phyloP scores from a whole-genome alignment of 92 coral and sea anemone species.

The Isaurus tuberculatus region DNA sequence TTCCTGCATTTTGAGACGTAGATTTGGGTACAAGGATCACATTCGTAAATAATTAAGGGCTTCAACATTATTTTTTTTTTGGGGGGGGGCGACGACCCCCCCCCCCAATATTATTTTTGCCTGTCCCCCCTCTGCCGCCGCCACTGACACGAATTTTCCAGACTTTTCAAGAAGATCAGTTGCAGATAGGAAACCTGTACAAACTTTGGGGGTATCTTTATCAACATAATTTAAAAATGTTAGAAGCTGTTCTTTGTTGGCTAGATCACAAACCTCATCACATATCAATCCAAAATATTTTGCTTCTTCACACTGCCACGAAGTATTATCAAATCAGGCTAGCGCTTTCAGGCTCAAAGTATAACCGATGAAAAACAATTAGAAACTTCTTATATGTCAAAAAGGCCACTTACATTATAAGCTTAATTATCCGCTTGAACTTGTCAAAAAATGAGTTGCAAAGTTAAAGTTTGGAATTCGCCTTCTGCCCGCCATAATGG shows the following conservation, averaged over 20 bases:
- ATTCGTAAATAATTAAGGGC: too few species aligned
- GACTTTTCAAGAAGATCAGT: slow-evolving; percentile 65
- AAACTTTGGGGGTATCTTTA: slow-evolving; percentile 54
- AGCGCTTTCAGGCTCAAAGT: not conserved
- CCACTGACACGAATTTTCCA: too few species aligned
- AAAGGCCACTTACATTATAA: slow-evolving; percentile 1
- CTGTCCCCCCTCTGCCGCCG: too few species aligned
- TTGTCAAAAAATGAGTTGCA: slow-evolving; percentile 34
- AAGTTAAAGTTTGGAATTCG: slow-evolving; percentile 27
- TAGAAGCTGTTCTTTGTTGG: slow-evolving; percentile 68
- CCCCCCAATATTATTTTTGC: too few species aligned
- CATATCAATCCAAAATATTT: slow-evolving; percentile 65
- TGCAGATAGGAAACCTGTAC: slow-evolving; percentile 53
- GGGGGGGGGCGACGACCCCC: too few species aligned
- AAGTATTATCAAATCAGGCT: too few species aligned
- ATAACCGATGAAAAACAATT: slow-evolving; percentile 35
- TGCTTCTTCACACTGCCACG: slow-evolving; percentile 7
- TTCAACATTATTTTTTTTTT: too few species aligned
- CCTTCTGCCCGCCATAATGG: slow-evolving; percentile 38
- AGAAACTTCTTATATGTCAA: slow-evolving; percentile 30
- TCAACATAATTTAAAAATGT: slow-evolving; percentile 67
- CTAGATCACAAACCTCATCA: slow-evolving; percentile 71
- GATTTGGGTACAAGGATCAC: too few species aligned
- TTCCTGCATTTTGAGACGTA: too few species aligned
- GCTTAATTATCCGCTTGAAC: slow-evolving; percentile 33